A percentile compares a stretch with the other conserved stretches of the same genome.
Conservation (phyloP, 2,113 vertebrate species). For the Jacana jacana region DNA sequence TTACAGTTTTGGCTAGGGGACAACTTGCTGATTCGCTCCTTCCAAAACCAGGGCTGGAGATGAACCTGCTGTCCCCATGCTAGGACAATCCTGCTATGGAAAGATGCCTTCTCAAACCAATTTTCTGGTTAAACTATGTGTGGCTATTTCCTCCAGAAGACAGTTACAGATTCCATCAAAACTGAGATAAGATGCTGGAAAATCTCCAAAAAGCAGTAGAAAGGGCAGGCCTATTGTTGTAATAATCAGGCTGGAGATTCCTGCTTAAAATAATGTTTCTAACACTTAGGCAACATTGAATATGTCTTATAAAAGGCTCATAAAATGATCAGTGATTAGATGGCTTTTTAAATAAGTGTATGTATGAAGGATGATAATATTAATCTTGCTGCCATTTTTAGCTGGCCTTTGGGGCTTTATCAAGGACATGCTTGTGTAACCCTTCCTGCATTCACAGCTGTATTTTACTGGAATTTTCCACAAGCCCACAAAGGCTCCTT, state of each 20-base stretch:
- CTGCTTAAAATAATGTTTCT: neutral
- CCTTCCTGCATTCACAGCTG: neutral
- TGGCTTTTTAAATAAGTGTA: neutral
- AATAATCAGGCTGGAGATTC: neutral
- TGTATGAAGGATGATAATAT: neutral
- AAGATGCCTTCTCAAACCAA: neutral
- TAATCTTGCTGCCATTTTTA: conserved; percentile 4
- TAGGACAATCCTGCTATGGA: neutral
- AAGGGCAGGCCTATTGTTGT: neutral
- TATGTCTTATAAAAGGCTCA: neutral
- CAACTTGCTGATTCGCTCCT: neutral
- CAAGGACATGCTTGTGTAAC: neutral
- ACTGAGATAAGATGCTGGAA: neutral
- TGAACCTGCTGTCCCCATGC: neutral
- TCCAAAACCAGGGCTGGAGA: neutral
- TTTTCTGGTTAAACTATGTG: neutral
- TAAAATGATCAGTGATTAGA: neutral
- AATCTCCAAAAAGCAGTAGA: neutral
- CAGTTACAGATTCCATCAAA: neutral
- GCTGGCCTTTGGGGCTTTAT: neutral
- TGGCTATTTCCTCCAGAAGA: neutral
- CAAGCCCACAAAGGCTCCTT: neutral
- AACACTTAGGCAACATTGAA: neutral
- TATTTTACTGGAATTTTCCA: neutral
- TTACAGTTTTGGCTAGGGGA: neutral